Conservation (phyloP, 2,888 invertebrate genomes). For the Stenodera caucasica region DNA sequence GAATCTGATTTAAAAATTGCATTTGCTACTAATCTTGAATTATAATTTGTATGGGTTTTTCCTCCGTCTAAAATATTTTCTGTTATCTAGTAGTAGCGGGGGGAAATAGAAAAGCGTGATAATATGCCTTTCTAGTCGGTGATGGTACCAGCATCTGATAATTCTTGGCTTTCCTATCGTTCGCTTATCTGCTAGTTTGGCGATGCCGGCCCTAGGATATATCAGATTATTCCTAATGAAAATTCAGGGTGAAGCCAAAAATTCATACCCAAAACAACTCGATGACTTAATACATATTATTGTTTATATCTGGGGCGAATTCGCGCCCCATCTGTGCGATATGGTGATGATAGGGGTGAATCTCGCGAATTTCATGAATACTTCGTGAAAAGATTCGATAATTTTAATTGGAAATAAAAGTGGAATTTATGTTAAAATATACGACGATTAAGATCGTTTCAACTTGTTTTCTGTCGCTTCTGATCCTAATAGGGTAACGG, state of each 20-base stretch:
- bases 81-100: conserved; percentile 16
- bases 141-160: conserved; percentile 46
- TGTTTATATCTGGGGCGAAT: too few species aligned
- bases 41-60: background rate
- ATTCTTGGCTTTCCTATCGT: conserved; percentile 34
- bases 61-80: conserved; percentile 20
- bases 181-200: conserved; percentile 34
- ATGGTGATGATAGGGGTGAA: too few species aligned
- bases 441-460: background rate
- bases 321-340: too few species aligned
- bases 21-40: too few species aligned
- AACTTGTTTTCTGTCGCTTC: background rate
- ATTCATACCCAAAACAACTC: too few species aligned
- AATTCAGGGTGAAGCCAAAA: too few species aligned
- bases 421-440: background rate
- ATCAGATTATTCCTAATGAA: conserved; percentile 38
- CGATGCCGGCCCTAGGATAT: conserved; percentile 29
- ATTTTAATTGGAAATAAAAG: too few species aligned
- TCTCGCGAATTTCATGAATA: too few species aligned
- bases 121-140: conserved; percentile 29
- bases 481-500: background rate
- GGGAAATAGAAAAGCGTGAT: conserved; percentile 39
- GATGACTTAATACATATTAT: too few species aligned
- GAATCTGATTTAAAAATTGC: too few species aligned
- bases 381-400: too few species aligned